Evolutionary conservation across 2,888 invertebrate genomes (phyloP).

Genomic region (Osmoderma eremita): DNA sequence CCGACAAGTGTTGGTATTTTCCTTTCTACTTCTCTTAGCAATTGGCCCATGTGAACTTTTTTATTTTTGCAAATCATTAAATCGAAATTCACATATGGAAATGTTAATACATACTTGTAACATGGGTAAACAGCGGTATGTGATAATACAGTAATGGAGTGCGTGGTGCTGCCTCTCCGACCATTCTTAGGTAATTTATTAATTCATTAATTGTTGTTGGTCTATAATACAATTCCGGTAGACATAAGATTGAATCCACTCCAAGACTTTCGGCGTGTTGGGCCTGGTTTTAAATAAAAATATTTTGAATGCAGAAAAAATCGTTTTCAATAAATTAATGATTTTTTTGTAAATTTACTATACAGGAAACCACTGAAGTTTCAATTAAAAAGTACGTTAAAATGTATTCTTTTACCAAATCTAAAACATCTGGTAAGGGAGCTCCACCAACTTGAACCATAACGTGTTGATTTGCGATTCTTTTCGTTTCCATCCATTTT

Average conservation of each 20-base stretch:
- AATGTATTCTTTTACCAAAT: slow-evolving; percentile 66
- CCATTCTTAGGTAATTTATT: slow-evolving; percentile 72
- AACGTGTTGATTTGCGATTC: slow-evolving; percentile 67
- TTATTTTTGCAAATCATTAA: too few species aligned
- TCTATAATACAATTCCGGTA: slow-evolving; percentile 82
- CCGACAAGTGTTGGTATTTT: slow-evolving; percentile 80
- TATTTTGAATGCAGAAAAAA: too few species aligned
- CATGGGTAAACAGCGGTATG: slow-evolving; percentile 77
- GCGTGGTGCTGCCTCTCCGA: slow-evolving; percentile 78
- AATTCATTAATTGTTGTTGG: slow-evolving; percentile 71
- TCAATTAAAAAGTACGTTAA: neutral
- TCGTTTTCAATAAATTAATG: neutral
- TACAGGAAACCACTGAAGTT: too few species aligned
- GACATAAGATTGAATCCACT: slow-evolving; percentile 75
- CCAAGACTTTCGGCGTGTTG: slow-evolving; percentile 73
- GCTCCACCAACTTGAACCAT: slow-evolving; percentile 81
- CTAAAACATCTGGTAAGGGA: slow-evolving; percentile 73
- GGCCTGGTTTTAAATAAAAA: slow-evolving; percentile 64
- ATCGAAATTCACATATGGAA: too few species aligned
- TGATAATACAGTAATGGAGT: slow-evolving; percentile 87
- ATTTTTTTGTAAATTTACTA: slow-evolving; percentile 9
- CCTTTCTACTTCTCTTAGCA: slow-evolving; percentile 71
- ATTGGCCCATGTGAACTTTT: slow-evolving; percentile 80
- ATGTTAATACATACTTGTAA: slow-evolving; percentile 71
- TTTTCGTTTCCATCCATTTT: slow-evolving; percentile 71